Evolutionary conservation across 1,140 invertebrate genomes (phyloP).

Genomic region (Arion vulgaris): DNA sequence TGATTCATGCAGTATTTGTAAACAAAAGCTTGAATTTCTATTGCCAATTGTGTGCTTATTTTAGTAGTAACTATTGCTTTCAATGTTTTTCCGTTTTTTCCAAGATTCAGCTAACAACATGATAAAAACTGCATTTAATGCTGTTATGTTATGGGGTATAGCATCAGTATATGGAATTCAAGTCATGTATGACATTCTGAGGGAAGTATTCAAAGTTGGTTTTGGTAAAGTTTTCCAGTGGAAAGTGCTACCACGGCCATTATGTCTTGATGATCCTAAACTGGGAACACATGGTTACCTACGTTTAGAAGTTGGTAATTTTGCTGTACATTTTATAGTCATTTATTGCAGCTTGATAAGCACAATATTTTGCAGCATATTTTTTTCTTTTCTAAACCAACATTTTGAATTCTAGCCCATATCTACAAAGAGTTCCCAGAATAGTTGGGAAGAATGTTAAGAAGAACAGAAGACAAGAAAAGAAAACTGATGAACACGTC

Average conservation of each 20-base stretch:
- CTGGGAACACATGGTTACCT: constrained; percentile 57
- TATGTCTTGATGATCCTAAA: constrained; percentile 55
- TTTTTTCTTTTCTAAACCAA: no score
- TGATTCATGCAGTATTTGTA: no score
- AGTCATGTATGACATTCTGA: not conserved
- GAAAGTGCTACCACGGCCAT: constrained; percentile 46
- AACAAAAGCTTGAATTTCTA: no score
- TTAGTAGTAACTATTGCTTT: no score
- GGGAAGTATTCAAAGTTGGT: not conserved
- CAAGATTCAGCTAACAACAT: not conserved
- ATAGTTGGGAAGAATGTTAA: no score
- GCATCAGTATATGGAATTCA: not conserved
- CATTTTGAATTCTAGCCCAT: no score
- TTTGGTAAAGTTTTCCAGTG: constrained; percentile 16
- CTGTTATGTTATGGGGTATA: not conserved
- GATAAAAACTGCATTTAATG: not conserved
- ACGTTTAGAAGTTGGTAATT: constrained; percentile 52
- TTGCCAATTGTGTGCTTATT: no score
- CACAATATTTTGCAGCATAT: no score
- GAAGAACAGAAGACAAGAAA: no score
- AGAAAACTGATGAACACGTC: no score
- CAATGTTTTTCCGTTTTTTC: no score
- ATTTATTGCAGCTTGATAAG: not conserved
- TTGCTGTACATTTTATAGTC: not conserved
- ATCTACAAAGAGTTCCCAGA: no score